Conservation (phyloP, 1,140 invertebrate species). For the Himalopsyche phryganea region DNA sequence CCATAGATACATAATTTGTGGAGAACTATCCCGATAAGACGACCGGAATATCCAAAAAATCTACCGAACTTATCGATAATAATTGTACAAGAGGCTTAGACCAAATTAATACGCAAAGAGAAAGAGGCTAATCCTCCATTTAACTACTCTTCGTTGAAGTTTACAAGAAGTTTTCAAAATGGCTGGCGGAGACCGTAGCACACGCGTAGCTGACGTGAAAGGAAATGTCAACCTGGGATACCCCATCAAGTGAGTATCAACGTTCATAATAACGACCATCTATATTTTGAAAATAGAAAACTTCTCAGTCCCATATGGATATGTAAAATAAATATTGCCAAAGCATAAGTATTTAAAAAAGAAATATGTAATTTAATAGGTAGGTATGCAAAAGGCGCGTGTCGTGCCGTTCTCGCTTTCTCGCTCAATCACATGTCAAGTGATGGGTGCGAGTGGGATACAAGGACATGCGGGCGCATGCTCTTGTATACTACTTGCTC, state of each 20-base stretch:
- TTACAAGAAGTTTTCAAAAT: constrained; percentile 35
- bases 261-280: background rate
- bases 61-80: background rate
- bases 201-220: constrained; percentile 15
- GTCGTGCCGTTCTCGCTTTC: no score
- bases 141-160: background rate
- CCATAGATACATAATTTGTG: constrained; percentile 57
- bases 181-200: constrained; percentile 29
- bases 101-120: constrained; percentile 8
- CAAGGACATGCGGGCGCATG: no score
- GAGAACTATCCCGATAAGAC: constrained; percentile 1
- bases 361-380: no score
- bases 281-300: no score
- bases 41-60: background rate
- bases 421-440: no score
- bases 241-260: constrained; percentile 19
- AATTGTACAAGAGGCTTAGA: constrained; percentile 4
- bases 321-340: no score
- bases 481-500: no score
- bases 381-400: no score
- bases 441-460: no score
- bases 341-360: no score
- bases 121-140: constrained; percentile 1
- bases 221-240: constrained; percentile 23
- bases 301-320: no score